These are phyloP conservation scores for Glossophaga mutica DNA, from an alignment of 2,797 vertebrate species.

Conservation along the genomic window DNA sequence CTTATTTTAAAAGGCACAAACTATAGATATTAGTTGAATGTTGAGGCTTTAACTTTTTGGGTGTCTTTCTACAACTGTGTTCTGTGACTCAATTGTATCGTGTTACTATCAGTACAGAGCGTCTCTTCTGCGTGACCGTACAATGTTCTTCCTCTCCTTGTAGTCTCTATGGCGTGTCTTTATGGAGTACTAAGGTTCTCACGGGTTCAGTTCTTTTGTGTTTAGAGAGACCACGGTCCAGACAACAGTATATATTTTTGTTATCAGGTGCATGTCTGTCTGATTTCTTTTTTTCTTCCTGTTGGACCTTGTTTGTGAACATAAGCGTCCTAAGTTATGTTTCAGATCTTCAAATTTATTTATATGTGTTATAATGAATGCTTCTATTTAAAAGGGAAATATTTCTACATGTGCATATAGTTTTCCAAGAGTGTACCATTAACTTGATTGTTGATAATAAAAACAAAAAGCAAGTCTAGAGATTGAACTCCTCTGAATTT, in stretches of 20 bases:
- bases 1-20: conserved; percentile 95
- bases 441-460: conserved; percentile 99
- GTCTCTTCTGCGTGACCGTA: conserved; percentile 93
- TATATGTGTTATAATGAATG: conserved; percentile 99
- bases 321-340: conserved; percentile 94
- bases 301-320: conserved; percentile 93
- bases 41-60: conserved; percentile 88
- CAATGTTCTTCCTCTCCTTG: conserved; percentile 89
- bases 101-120: conserved; percentile 96
- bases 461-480: conserved; percentile 86
- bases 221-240: conserved; percentile 89
- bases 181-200: conserved; percentile 91
- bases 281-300: conserved; percentile 80
- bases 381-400: conserved; percentile 99
- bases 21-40: conserved; percentile 89
- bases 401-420: conserved; percentile 99
- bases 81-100: conserved; percentile 98
- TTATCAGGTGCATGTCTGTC: conserved; percentile 97
- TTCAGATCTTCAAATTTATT: conserved; percentile 96
- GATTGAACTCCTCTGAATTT: conserved; percentile 58
- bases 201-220: conserved; percentile 87
- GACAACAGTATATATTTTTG: conserved; percentile 93
- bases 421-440: conserved; percentile 99
- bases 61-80: conserved; percentile 99
- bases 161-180: conserved; percentile 94